Conservation (phyloP, 2,888 invertebrate species). For the Plagodis dolabraria region DNA sequence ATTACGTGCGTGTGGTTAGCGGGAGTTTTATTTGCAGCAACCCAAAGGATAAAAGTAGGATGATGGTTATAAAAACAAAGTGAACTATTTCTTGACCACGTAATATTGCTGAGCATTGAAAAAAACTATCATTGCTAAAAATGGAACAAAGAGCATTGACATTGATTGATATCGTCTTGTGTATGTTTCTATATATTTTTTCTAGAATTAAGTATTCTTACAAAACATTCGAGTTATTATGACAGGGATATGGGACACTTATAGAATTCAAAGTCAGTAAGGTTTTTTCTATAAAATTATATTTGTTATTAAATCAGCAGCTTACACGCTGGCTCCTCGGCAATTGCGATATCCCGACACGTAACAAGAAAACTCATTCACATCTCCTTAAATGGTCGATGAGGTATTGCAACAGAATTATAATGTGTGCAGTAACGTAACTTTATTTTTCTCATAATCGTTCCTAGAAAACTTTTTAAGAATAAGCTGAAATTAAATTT, state of each 20-base stretch:
- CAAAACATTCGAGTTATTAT: slow-evolving; percentile 7
- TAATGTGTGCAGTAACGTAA: slow-evolving; percentile 11
- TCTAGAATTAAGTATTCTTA: background rate
- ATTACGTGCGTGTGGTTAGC: too few species aligned
- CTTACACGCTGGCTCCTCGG: slow-evolving; percentile 22
- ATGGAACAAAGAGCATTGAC: slow-evolving; percentile 4
- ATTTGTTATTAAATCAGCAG: slow-evolving; percentile 26
- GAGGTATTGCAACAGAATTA: slow-evolving; percentile 42
- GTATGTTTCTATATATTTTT: background rate
- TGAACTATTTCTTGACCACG: too few species aligned
- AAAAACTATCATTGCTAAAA: background rate
- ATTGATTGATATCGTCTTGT: slow-evolving; percentile 5
- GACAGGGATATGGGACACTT: slow-evolving; percentile 1
- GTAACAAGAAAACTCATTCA: slow-evolving; percentile 63
- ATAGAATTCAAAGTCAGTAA: slow-evolving; percentile 2
- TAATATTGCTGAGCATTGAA: background rate
- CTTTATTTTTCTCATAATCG: background rate
- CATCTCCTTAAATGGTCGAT: slow-evolving; percentile 62
- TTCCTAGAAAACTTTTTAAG: too few species aligned
- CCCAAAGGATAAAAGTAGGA: too few species aligned
- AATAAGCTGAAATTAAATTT: too few species aligned
- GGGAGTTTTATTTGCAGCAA: too few species aligned
- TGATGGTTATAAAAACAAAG: too few species aligned
- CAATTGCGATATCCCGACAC: slow-evolving; percentile 42
- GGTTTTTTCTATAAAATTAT: slow-evolving; percentile 10